phyloP scores from a whole-genome alignment of 2,113 vertebrate species.

The Oreotrochilus melanogaster region DNA sequence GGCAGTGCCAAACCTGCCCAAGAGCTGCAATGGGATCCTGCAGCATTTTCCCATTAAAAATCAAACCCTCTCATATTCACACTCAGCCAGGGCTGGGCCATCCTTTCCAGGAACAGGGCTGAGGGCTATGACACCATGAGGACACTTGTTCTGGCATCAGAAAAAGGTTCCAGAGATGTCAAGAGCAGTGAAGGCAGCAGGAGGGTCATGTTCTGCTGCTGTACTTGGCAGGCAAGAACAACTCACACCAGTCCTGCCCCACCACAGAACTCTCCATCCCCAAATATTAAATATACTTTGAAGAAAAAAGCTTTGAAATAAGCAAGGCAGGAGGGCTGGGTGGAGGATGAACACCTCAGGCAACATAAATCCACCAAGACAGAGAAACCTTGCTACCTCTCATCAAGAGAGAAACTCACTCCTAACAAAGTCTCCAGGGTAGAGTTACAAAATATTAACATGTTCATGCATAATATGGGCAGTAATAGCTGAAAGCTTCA shows the following conservation, averaged over 20 bases:
- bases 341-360: background rate
- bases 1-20: background rate
- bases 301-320: background rate
- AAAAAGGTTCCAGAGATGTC: rapidly evolving
- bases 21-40: background rate
- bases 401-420: background rate
- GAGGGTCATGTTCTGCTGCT: background rate
- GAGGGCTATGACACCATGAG: rapidly evolving
- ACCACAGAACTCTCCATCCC: background rate
- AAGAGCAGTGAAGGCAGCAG: background rate
- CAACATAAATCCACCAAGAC: background rate
- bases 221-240: background rate
- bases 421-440: background rate
- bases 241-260: background rate
- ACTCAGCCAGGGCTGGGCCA: rapidly evolving
- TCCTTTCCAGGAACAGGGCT: background rate
- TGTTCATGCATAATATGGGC: background rate
- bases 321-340: background rate
- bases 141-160: background rate
- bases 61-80: background rate
- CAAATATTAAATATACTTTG: background rate
- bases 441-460: background rate
- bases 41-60: background rate
- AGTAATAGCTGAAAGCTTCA: background rate
- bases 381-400: background rate